Evolutionary conservation across 2,888 invertebrate species (phyloP), one percentile per base, ranked within the genome.

Genomic region (Nemotelus pantherinus): DNA sequence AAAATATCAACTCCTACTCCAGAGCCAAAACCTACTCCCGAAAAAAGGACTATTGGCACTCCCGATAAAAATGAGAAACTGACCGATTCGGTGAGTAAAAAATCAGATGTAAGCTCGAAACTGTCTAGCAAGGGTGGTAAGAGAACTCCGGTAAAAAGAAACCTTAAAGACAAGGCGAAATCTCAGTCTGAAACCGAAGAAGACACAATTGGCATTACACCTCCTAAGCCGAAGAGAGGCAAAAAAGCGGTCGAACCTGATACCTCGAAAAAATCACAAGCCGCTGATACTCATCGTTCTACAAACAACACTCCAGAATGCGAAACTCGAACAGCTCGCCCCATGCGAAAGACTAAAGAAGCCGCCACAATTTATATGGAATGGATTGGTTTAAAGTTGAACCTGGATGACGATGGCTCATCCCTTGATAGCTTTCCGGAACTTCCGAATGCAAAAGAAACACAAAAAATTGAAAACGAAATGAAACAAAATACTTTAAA

Each of bases 361-460:
- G 93, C 93, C 44, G 93, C 93, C 2, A 90, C 93, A 5, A 90
- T 93, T 76, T 93, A 92, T 81, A 92, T 93, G 91, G 93, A 93
- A 83, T 90, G 93, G 80, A 88, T 93, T 68, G 92, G 92, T 3
- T 90, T 92, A 81, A 92, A 92, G 83, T 86, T 93, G 72, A 90
- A 91, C 41, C 88, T 90, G 80, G 91, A 91, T 45, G 91, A 91
- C 48, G 92, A 92, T 82, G 90, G 90, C 82, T 83, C 89, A 9
- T 92, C 92, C 0, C 85, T 92, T 44, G 91, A 91, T 81, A 92
- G 92, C 84, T 92, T 91, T 84, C 91, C 92, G 0, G 92, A 92
- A 82, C 85, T 92, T 57, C 92, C 92, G 2, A 92, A 91, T 83
- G 90, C 90, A 0, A 89, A 90, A 77, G 89, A 89, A 85, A 90